These are phyloP conservation scores for Orius insidiosus DNA, from an alignment of 1,140 invertebrate species.

Conservation along the genomic window DNA sequence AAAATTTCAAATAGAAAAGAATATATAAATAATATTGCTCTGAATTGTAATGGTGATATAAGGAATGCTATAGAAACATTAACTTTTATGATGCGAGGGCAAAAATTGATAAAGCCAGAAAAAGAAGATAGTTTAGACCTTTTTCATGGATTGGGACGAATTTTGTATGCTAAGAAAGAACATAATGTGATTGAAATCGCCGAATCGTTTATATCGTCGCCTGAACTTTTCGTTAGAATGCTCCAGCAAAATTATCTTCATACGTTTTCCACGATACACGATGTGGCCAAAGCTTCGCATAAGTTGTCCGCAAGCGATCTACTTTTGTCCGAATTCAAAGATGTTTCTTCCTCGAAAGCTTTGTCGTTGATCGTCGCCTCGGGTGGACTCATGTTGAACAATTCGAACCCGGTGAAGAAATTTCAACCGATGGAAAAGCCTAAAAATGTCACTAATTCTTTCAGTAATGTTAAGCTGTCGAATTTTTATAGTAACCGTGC, in stretches of 20 bases:
- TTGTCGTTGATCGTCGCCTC: not conserved
- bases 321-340: constrained; percentile 1
- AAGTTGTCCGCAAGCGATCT: constrained; percentile 6
- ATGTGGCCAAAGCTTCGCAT: constrained; percentile 2
- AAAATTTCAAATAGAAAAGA: not conserved
- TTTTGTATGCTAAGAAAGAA: constrained; percentile 11
- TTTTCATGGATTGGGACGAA: constrained; percentile 13
- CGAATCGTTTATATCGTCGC: constrained; percentile 5
- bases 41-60: constrained; percentile 11
- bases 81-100: constrained; percentile 2
- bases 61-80: constrained; percentile 12
- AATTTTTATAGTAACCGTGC: too few species aligned
- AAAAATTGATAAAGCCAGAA: not conserved
- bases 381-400: not conserved
- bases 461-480: too few species aligned
- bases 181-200: constrained; percentile 5
- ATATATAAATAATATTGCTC: constrained; percentile 5
- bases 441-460: too few species aligned
- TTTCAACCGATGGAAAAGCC: too few species aligned
- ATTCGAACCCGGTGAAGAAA: too few species aligned
- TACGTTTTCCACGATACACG: constrained; percentile 11
- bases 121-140: constrained; percentile 9
- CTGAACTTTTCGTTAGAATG: constrained; percentile 12
- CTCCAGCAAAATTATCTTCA: constrained; percentile 13
- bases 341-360: not conserved